Conservation (phyloP, 2,113 vertebrate genomes). For the Numenius arquata region DNA sequence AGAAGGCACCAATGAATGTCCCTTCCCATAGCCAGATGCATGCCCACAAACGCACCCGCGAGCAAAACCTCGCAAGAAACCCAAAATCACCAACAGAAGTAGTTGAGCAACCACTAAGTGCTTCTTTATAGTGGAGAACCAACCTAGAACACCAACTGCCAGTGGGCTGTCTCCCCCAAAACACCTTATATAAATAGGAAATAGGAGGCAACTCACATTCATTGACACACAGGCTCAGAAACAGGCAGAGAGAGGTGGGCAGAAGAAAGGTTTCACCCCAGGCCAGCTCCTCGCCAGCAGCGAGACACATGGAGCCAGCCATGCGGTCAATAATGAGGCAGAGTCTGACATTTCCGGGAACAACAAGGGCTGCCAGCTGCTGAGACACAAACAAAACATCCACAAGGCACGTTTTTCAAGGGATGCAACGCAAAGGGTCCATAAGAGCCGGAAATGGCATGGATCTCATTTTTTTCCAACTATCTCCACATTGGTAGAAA, state of each 20-base stretch:
- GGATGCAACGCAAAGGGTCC: not conserved
- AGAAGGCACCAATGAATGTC: not conserved
- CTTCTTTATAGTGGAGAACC: not conserved
- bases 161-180: not conserved
- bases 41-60: rapidly evolving
- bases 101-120: conserved; percentile 2
- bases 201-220: not conserved
- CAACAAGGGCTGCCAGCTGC: conserved; percentile 51
- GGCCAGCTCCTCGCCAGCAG: conserved; percentile 18
- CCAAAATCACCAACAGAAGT: conserved; percentile 24
- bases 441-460: not conserved
- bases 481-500: not conserved
- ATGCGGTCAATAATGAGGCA: conserved; percentile 42
- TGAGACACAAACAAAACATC: conserved; percentile 52
- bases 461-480: not conserved
- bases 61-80: conserved; percentile 23
- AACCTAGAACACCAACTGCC: not conserved
- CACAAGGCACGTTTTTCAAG: conserved; percentile 40
- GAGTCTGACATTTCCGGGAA: conserved; percentile 61
- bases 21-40: not conserved
- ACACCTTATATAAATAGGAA: not conserved
- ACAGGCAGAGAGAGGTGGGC: not conserved
- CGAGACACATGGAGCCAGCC: conserved; percentile 11
- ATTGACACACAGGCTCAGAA: not conserved
- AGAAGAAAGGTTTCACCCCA: conserved; percentile 51